Percentiles rank a stretch among this genome's conserved stretches.
Conservation (phyloP, 2,113 vertebrate species). For the Labeo rohita region DNA sequence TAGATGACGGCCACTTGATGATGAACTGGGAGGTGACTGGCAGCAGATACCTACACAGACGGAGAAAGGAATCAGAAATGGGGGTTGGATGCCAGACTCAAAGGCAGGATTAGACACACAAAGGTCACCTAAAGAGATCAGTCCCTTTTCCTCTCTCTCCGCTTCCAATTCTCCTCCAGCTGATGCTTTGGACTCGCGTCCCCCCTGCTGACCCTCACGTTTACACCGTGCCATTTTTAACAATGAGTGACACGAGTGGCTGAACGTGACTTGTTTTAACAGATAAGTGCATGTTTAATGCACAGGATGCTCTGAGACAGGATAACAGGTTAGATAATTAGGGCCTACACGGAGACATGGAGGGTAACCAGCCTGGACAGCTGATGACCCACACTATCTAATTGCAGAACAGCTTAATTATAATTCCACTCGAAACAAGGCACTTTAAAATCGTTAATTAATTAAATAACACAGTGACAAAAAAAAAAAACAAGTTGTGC, state of each 20-base stretch:
- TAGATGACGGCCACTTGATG: constrained; percentile 87
- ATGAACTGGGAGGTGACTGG: constrained; percentile 93
- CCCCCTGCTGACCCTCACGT: constrained; percentile 39
- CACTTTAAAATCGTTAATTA: constrained; percentile 40
- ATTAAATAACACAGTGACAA: constrained; percentile 27
- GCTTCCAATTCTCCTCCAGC: not conserved
- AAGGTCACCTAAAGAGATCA: constrained; percentile 67
- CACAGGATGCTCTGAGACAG: constrained; percentile 43
- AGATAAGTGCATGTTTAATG: constrained; percentile 47
- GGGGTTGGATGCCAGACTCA: constrained; percentile 63
- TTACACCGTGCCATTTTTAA: constrained; percentile 46
- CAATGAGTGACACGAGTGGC: constrained; percentile 52
- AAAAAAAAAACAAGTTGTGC: not conserved
- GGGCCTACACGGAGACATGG: constrained; percentile 45
- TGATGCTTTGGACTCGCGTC: not conserved
- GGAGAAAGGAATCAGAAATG: constrained; percentile 69
- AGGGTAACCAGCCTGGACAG: constrained; percentile 51
- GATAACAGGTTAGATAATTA: constrained; percentile 60
- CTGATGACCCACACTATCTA: constrained; percentile 44
- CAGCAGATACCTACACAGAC: constrained; percentile 90
- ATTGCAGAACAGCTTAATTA: constrained; percentile 27
- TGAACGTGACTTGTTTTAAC: constrained; percentile 41
- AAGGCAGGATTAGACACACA: constrained; percentile 47
- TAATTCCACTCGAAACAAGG: constrained; percentile 27
- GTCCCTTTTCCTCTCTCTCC: constrained; percentile 55